These are phyloP conservation scores for Acrobeloides nanus DNA, from an alignment of 2,888 invertebrate species.

Conservation along the genomic window DNA sequence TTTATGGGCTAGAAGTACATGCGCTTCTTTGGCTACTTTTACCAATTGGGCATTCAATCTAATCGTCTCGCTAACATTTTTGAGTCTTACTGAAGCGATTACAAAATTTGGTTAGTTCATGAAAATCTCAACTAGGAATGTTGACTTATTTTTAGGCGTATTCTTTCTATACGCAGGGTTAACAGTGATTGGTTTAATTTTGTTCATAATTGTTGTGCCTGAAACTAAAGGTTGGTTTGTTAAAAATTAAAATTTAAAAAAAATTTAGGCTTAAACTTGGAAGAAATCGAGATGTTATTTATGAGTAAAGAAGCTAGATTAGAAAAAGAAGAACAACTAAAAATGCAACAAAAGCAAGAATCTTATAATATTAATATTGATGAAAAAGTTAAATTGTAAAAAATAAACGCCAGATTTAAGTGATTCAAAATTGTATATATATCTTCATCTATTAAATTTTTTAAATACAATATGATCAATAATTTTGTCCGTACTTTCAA, in stretches of 20 bases:
- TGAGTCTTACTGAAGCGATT: constrained; percentile 47
- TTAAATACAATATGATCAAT: no score
- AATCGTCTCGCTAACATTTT: constrained; percentile 59
- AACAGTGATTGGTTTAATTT: constrained; percentile 56
- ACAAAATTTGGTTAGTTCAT: constrained; percentile 36
- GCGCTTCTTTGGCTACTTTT: constrained; percentile 47
- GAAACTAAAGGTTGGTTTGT: constrained; percentile 58
- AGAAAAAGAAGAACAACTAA: no score
- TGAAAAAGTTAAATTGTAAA: no score
- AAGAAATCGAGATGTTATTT: constrained; percentile 41
- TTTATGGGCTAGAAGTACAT: constrained; percentile 58
- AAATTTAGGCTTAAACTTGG: no score
- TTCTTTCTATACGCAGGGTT: constrained; percentile 60
- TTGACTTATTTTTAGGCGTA: constrained; percentile 52
- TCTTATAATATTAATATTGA: no score
- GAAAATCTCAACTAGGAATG: no score
- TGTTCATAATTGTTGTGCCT: constrained; percentile 58
- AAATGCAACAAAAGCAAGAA: no score
- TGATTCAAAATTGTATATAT: no score
- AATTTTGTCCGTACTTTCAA: no score
- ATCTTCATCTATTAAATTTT: no score
- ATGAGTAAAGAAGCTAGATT: constrained; percentile 35
- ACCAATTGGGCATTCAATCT: constrained; percentile 60
- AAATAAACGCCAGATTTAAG: no score
- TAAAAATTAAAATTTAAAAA: constrained; percentile 39